Evolutionary conservation across 1,140 invertebrate species (phyloP), one percentile per base, ranked within the genome.

Genomic region (Euglossa dilemma): DNA sequence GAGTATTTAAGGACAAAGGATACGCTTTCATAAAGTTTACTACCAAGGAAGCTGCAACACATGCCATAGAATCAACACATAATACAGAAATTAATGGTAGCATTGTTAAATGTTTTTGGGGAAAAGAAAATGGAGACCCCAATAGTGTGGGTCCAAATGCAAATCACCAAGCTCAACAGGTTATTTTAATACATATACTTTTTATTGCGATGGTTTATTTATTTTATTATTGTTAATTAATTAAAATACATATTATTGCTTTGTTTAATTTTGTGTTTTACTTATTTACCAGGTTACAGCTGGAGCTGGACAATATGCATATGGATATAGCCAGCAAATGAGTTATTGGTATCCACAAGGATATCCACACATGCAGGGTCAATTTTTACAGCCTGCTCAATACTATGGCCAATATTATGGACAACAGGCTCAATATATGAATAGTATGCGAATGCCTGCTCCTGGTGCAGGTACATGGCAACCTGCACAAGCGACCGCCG

Each of bases 1-100:
- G 99, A 94, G 98, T 99, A 80, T 99, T 99, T 95, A 99, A 99
- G 95, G 98, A 99, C 92, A 99, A 99, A 95, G 99, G 99, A 83
- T 99, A 99, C 95, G 98, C 99, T 89, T 99, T 99, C 95, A 98
- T 99, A 93, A 99, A 99, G 94, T 99, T 99, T 95, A 97, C 97
- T 54, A 98, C 97, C 84, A 99, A 99, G 95, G 98, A 99, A 94
- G 97, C 98, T 6, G 99, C 99, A 14, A 98, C 98, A 67, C 97
- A 98, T 93, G 99, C 99, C 83, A 99, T 99, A 91, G 98, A 99
- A 93, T 97, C 97, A 70, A 98, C 99, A 91, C 98, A 99, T 95
- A 99, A 99, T 91, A 98, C 97, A 79, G 99, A 99, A 94, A 97
- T 99, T 81, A 98, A 97, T 92, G 99, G 99, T 25, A 97, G 99